Conservation (phyloP, 1,140 invertebrate genomes). For the Littorina saxatilis region DNA sequence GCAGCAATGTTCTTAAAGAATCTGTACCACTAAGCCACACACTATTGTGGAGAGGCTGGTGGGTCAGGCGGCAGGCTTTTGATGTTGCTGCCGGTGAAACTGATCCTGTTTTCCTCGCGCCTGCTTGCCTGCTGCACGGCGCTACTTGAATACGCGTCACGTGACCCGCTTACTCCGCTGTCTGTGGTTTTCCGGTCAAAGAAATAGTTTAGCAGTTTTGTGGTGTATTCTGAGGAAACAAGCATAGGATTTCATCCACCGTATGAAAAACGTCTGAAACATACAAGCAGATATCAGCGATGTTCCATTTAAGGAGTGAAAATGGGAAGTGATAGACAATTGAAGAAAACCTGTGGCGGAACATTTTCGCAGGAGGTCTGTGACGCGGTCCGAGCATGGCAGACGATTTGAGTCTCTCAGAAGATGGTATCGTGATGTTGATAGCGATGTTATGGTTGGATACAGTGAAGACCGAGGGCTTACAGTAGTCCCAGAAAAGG, state of each 20-base stretch:
- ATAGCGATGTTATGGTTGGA: slow-evolving; percentile 1
- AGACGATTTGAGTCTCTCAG: slow-evolving; percentile 30
- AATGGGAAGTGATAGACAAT: no score
- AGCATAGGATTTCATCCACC: no score
- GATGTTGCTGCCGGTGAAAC: slow-evolving; percentile 35
- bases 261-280: no score
- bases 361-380: not conserved
- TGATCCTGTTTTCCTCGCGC: slow-evolving; percentile 39
- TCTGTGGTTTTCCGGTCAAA: slow-evolving; percentile 21
- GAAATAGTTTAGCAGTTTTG: slow-evolving; percentile 15
- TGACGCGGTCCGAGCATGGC: slow-evolving; percentile 26
- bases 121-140: slow-evolving; percentile 10
- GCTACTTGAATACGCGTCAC: slow-evolving; percentile 36
- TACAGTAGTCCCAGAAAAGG: not conserved
- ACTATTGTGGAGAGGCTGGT: not conserved
- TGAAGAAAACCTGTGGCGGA: slow-evolving; percentile 18
- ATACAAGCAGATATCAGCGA: no score
- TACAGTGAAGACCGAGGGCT: not conserved
- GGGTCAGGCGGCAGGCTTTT: slow-evolving; percentile 29
- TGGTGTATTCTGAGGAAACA: not conserved
- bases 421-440: slow-evolving; percentile 4
- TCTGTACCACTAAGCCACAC: slow-evolving; percentile 4
- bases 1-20: not conserved
- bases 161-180: slow-evolving; percentile 17
- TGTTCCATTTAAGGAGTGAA: no score